phyloP scores from a whole-genome alignment of 2,113 vertebrate genomes.

The Oreochromis tanganicae region DNA sequence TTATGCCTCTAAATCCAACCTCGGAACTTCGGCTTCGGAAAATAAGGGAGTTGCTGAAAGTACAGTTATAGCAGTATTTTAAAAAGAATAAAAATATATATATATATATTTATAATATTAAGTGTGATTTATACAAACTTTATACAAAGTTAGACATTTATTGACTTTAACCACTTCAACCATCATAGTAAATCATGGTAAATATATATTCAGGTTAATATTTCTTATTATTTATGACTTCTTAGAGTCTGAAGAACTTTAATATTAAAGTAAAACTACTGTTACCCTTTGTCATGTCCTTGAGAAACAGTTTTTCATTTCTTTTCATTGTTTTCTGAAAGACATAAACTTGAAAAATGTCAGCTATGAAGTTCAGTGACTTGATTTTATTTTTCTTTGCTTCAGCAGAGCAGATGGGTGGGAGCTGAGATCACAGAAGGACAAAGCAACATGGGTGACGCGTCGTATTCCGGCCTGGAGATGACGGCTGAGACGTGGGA shows the following conservation, averaged over 20 bases:
- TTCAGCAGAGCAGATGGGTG: conserved; percentile 46
- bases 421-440: conserved; percentile 36
- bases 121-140: neutral
- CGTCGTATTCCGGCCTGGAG: neutral
- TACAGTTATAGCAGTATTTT: neutral
- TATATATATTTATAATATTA: neutral
- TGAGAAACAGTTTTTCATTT: neutral
- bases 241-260: neutral
- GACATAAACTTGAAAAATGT: neutral
- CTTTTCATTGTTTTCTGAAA: neutral
- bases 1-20: neutral
- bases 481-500: conserved; percentile 37
- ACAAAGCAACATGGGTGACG: conserved; percentile 15
- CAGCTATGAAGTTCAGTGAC: neutral
- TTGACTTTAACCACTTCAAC: neutral
- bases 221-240: neutral
- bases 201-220: neutral
- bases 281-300: neutral
- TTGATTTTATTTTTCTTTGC: neutral
- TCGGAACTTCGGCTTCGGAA: accelerated
- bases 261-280: neutral
- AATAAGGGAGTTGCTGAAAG: neutral
- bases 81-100: neutral
- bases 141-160: neutral
- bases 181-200: neutral